phyloP scores from a whole-genome alignment of 2,797 vertebrate genomes.

The Pteronotus mesoamericanus region DNA sequence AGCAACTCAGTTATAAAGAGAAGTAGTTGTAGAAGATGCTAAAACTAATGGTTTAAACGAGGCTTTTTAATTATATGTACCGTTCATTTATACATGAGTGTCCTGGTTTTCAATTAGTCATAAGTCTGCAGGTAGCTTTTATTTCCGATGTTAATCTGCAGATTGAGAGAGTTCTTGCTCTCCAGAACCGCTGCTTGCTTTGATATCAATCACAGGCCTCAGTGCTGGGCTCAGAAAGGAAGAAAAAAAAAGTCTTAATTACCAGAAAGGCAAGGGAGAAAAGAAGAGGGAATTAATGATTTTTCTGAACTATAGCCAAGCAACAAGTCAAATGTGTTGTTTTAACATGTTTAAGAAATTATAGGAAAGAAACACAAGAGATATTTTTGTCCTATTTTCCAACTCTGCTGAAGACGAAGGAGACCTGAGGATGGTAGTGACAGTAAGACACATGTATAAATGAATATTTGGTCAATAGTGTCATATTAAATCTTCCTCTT shows the following conservation, averaged over 20 bases:
- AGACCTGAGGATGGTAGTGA: background rate
- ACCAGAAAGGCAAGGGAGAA: slow-evolving; percentile 11
- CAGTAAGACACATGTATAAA: background rate
- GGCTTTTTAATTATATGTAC: background rate
- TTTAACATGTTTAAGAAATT: slow-evolving; percentile 20
- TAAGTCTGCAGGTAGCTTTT: background rate
- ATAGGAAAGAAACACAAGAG: background rate
- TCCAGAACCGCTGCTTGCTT: background rate
- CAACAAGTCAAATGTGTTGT: background rate
- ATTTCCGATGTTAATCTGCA: background rate
- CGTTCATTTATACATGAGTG: background rate
- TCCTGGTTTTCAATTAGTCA: slow-evolving; percentile 11
- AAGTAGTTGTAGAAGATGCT: background rate
- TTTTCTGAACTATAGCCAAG: background rate
- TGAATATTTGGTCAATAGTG: background rate
- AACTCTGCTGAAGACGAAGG: background rate
- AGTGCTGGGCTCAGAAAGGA: background rate
- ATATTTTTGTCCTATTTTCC: background rate
- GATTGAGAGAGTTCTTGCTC: background rate
- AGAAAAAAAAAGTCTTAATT: background rate
- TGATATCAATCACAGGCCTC: background rate
- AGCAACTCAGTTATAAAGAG: background rate
- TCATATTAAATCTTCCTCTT: background rate
- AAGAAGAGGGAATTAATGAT: slow-evolving; percentile 13
- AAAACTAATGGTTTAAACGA: background rate